Evolutionary conservation across 2,888 invertebrate species (phyloP).

Genomic region (Cotesia congregata): DNA sequence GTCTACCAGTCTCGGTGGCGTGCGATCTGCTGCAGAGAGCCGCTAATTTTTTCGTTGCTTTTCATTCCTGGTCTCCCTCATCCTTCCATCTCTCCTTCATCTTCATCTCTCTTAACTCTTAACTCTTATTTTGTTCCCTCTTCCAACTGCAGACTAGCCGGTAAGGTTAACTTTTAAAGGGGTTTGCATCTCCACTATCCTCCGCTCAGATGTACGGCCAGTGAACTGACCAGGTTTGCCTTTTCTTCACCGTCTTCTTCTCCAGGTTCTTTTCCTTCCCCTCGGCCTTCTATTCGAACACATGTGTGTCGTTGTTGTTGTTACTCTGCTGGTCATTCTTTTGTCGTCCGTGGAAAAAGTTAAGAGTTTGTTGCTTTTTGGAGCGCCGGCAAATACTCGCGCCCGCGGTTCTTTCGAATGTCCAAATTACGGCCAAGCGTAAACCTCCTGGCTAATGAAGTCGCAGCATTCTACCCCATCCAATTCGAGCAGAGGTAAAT

Average conservation of each 20-base stretch:
- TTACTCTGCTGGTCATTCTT: conserved; percentile 54
- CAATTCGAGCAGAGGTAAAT: neutral
- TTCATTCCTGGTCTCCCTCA: conserved; percentile 53
- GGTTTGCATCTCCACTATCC: conserved; percentile 18
- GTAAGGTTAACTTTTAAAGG: neutral
- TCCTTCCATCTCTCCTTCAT: conserved; percentile 36
- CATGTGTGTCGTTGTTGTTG: conserved; percentile 20
- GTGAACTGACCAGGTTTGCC: conserved; percentile 30
- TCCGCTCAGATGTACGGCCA: conserved; percentile 15
- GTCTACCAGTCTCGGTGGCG: conserved; percentile 49
- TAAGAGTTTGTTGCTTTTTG: conserved; percentile 53
- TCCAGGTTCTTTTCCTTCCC: conserved; percentile 33
- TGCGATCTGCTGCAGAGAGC: conserved; percentile 57
- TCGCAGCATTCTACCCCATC: conserved; percentile 55
- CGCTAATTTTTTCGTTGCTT: conserved; percentile 56
- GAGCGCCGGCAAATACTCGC: conserved; percentile 44
- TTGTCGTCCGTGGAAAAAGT: conserved; percentile 49
- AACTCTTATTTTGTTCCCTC: conserved; percentile 15
- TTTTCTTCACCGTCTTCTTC: neutral
- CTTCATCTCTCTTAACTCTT: conserved; percentile 28
- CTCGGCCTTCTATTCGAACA: conserved; percentile 45
- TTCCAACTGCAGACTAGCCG: neutral
- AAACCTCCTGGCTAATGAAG: conserved; percentile 62
- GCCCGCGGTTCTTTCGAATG: conserved; percentile 42
- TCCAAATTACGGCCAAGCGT: conserved; percentile 58